Base-by-base conservation (phyloP, 2,113 vertebrate species). In the Crocuta crocuta region DNA sequence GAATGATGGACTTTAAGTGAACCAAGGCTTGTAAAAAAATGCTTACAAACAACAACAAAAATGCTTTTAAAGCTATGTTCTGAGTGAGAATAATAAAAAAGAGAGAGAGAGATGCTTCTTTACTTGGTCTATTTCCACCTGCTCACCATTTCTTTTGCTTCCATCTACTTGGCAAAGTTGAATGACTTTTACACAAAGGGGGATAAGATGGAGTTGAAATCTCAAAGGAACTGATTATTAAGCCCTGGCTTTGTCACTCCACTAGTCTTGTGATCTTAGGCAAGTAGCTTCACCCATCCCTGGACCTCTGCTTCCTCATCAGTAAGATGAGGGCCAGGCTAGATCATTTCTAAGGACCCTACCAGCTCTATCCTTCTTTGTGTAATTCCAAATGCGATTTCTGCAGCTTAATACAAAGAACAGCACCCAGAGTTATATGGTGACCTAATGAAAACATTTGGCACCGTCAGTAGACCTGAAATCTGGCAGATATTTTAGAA, bases 361-460 rank as follows among this genome's bases (percentile, higher is more conserved):
- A 94, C 26, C 50, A 85, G 31, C 33, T 68, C 74, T 55, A 33
- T 31, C 19, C 76, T 81, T 96, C 83, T 92, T 35, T 48, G 16
- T 73, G 13, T 89, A 84, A 94, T 48, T 95, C 86, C 78, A 94
- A 79, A 78, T 84, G 43, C 78, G 82, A 95, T 24, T 93, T 83
- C 83, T 95, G 68, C 74, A 76, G 50, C 65, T 85, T 53, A 83
- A 89, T 76, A 95, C 89, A 97, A 80, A 96, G 92, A 95, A 80
- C 74, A 90, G 89, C 83, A 71, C 58, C 87, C 83, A 86, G 95
- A 71, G 83, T 84, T 87, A 74, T 84, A 21, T 31, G 39, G 96
- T 95, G 95, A 97, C 81, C 95, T 97, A 89, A 96, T 87, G 89
- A 97, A 98, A 97, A 68, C 79, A 86, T 89, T 97, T 97, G 97